These are phyloP conservation scores for Rhea pennata DNA, from an alignment of 2,113 vertebrate species.

Conservation along the genomic window DNA sequence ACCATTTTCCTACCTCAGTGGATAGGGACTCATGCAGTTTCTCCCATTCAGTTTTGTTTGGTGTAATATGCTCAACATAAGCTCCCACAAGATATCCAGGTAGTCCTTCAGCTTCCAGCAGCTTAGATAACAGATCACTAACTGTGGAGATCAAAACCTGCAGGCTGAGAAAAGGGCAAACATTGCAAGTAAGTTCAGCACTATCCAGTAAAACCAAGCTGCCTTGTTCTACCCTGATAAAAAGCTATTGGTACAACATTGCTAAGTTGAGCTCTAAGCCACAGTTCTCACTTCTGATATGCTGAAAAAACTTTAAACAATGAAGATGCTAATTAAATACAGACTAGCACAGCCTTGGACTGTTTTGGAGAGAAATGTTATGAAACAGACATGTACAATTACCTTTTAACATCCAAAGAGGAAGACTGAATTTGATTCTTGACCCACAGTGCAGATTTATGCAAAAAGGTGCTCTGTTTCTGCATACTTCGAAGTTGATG, in stretches of 20 bases:
- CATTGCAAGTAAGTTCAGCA: background rate
- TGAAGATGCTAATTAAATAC: background rate
- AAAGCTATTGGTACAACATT: background rate
- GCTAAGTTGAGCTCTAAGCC: background rate
- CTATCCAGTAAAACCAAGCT: background rate
- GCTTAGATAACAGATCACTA: conserved; percentile 78
- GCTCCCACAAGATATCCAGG: conserved; percentile 69
- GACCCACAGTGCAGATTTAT: conserved; percentile 87
- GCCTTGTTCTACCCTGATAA: background rate
- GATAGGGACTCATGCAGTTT: conserved; percentile 82
- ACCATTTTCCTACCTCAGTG: conserved; percentile 80
- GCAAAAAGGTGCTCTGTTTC: conserved; percentile 83
- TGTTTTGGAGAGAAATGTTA: background rate
- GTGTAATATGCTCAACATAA: conserved; percentile 80
- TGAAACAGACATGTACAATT: background rate
- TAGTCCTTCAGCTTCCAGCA: conserved; percentile 75
- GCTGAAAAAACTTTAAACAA: background rate
- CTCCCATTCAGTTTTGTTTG: conserved; percentile 83
- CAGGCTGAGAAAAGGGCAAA: conserved; percentile 78
- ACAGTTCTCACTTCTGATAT: background rate
- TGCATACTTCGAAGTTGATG: conserved; percentile 72
- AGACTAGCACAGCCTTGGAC: background rate
- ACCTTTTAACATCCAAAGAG: conserved; percentile 87
- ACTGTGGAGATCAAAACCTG: conserved; percentile 85
- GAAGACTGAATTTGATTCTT: conserved; percentile 84